These are phyloP conservation scores for Octopus bimaculoides DNA, from an alignment of 1,140 invertebrate species.

Conservation along the genomic window DNA sequence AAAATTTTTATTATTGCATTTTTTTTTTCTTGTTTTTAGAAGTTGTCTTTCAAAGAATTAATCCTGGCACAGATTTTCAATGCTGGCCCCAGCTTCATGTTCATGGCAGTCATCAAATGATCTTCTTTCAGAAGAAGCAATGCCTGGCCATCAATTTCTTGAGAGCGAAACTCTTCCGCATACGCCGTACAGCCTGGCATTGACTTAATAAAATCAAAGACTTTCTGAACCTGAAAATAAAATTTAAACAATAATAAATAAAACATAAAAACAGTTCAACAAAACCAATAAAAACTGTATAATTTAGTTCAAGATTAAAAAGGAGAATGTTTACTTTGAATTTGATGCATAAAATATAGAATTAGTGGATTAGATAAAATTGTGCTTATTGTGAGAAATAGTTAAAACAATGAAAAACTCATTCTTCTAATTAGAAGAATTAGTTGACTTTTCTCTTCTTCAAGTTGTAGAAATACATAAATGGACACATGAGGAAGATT, in stretches of 20 bases:
- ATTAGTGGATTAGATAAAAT: no score
- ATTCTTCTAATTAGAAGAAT: no score
- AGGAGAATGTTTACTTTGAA: no score
- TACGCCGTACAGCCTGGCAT: constrained; percentile 87
- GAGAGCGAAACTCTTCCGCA: constrained; percentile 90
- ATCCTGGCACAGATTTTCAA: constrained; percentile 82
- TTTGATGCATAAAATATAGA: no score
- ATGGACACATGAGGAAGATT: no score
- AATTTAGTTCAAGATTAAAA: no score
- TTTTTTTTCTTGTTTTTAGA: neutral
- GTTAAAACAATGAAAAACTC: no score
- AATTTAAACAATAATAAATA: constrained; percentile 6
- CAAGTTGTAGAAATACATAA: no score
- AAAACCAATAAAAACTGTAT: no score
- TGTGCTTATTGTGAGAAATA: no score
- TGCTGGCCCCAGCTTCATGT: constrained; percentile 91
- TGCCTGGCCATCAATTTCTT: constrained; percentile 95
- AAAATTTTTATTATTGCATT: neutral
- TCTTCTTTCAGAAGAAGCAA: constrained; percentile 91
- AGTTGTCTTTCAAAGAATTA: constrained; percentile 39
- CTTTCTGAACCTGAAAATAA: constrained; percentile 57
- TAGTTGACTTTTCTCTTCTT: no score
- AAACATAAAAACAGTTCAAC: neutral
- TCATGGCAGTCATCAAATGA: constrained; percentile 90
- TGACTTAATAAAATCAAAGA: constrained; percentile 79